Evolutionary conservation across 2,113 vertebrate genomes (phyloP).

Genomic region (Prunella himalayana): DNA sequence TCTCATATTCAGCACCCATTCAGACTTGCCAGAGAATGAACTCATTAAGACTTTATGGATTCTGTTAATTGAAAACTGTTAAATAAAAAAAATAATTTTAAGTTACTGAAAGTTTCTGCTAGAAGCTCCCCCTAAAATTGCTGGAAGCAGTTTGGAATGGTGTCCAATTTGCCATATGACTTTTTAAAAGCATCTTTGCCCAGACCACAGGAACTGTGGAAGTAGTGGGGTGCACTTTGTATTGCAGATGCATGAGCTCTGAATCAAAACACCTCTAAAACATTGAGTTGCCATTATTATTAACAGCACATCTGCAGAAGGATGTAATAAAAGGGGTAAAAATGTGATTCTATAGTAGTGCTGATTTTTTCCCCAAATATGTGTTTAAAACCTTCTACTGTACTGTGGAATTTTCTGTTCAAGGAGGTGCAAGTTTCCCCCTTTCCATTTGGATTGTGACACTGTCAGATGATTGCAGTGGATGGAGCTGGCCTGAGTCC

Average conservation of each 20-base stretch:
- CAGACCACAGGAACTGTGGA: neutral
- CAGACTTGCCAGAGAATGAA: neutral
- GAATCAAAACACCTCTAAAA: neutral
- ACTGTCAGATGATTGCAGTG: neutral
- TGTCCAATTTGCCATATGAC: neutral
- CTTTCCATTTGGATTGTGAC: neutral
- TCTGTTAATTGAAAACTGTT: neutral
- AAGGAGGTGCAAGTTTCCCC: neutral
- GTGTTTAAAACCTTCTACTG: neutral
- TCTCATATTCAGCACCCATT: neutral
- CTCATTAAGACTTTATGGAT: neutral
- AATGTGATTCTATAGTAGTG: neutral
- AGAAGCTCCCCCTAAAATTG: neutral
- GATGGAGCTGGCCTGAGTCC: neutral
- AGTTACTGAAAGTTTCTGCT: neutral
- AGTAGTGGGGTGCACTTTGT: neutral
- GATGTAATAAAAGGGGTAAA: neutral
- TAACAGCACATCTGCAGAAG: neutral
- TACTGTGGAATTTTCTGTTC: neutral
- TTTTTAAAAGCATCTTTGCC: neutral
- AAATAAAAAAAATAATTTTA: neutral
- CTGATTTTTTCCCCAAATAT: neutral
- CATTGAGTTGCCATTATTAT: neutral
- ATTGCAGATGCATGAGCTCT: neutral
- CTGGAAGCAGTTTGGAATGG: neutral